phyloP scores from a whole-genome alignment of 2,888 invertebrate genomes.

The Priapulus caudatus region DNA sequence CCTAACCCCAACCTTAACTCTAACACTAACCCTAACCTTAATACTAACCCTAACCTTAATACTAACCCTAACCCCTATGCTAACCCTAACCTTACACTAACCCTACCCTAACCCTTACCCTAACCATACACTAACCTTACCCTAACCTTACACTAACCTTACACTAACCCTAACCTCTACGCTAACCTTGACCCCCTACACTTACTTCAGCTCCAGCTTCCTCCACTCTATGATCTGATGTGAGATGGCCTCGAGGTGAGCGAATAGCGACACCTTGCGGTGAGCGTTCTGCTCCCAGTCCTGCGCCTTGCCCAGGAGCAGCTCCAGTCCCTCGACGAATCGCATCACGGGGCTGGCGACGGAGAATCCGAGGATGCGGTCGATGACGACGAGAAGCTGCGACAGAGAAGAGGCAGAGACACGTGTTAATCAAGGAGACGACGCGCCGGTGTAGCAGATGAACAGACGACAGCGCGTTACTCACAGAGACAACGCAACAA shows the following conservation, averaged over 20 bases:
- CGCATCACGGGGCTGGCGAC: conserved; percentile 70
- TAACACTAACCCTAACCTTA: no score
- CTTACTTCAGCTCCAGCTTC: conserved; percentile 64
- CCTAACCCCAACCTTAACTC: no score
- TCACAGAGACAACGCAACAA: no score
- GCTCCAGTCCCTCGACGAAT: conserved; percentile 77
- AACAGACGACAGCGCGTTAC: not conserved
- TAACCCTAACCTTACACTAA: no score
- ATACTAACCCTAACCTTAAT: no score
- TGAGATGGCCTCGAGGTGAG: conserved; percentile 58
- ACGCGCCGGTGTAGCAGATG: no score
- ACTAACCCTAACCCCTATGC: no score
- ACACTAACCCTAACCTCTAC: no score
- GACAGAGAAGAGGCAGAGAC: conserved; percentile 7
- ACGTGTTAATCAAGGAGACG: not conserved
- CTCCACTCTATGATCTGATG: conserved; percentile 79
- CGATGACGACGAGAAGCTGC: conserved; percentile 39
- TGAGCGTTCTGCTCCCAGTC: conserved; percentile 90
- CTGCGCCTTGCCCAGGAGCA: conserved; percentile 58
- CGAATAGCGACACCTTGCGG: conserved; percentile 63
- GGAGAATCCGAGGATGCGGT: conserved; percentile 48
- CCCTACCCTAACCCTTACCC: no score
- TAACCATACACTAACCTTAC: no score
- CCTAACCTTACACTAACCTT: no score
- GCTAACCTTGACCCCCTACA: no score